A percentile compares a stretch with the other conserved stretches of the same genome.
Evolutionary conservation across 2,797 vertebrate species (phyloP).

Genomic region (Psittacula echo): DNA sequence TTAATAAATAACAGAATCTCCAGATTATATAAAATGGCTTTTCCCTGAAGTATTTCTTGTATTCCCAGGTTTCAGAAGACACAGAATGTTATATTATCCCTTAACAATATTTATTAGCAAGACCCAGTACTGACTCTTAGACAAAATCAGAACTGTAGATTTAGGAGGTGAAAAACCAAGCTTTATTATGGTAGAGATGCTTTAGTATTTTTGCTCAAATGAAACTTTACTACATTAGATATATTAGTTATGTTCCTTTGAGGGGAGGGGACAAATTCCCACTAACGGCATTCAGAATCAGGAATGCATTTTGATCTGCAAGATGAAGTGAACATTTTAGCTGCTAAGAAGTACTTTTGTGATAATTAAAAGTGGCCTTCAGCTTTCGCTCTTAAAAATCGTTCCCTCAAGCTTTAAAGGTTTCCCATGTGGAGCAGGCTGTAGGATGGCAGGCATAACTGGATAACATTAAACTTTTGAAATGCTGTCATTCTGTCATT

Average conservation of each 20-base stretch:
- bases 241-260: not conserved
- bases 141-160: not conserved
- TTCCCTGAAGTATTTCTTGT: not conserved
- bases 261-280: not conserved
- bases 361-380: not conserved
- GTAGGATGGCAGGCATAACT: not conserved
- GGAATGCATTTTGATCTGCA: not conserved
- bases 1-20: not conserved
- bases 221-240: not conserved
- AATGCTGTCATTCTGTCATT: not conserved
- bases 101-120: not conserved
- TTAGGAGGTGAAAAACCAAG: not conserved
- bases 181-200: not conserved
- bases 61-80: not conserved
- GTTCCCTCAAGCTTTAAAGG: not conserved
- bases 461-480: not conserved
- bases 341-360: not conserved
- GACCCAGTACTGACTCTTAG: not conserved
- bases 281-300: not conserved
- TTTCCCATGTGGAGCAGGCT: not conserved
- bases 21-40: not conserved
- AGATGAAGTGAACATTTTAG: not conserved
- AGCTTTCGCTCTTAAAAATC: not conserved
- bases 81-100: not conserved
- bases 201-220: not conserved